These are phyloP conservation scores for Papilio polyxenes DNA, from an alignment of 1,140 invertebrate genomes.

Conservation along the genomic window DNA sequence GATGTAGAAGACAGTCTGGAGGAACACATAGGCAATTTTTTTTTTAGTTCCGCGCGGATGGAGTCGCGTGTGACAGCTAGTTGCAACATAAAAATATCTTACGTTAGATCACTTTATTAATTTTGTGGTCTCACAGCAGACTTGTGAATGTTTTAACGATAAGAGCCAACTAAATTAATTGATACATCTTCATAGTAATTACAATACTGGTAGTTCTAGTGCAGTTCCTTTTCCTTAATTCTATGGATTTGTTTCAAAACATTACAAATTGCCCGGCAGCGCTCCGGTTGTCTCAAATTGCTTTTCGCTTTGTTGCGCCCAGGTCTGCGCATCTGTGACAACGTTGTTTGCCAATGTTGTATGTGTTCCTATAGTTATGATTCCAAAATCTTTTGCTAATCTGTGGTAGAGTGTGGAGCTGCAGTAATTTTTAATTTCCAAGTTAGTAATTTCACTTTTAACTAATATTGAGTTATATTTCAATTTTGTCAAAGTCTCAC, in stretches of 20 bases:
- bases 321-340: constrained; percentile 13
- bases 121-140: too few species aligned
- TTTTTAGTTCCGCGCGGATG: too few species aligned
- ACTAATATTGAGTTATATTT: too few species aligned
- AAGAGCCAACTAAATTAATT: neutral
- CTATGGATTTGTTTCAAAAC: constrained; percentile 16
- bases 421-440: too few species aligned
- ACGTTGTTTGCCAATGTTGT: neutral
- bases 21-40: too few species aligned
- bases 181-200: neutral
- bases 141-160: too few species aligned
- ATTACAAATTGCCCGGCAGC: neutral
- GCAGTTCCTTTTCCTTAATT: neutral
- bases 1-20: too few species aligned
- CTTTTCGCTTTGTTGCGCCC: constrained; percentile 8
- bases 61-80: too few species aligned
- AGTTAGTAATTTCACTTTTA: too few species aligned
- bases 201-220: neutral
- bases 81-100: too few species aligned
- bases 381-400: neutral
- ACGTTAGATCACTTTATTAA: too few species aligned
- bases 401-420: neutral
- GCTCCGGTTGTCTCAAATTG: constrained; percentile 28
- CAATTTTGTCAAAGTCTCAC: too few species aligned
- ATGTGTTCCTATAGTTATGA: neutral